Evolutionary conservation across 2,113 vertebrate species (phyloP).

Genomic region (Brienomyrus longianalis): DNA sequence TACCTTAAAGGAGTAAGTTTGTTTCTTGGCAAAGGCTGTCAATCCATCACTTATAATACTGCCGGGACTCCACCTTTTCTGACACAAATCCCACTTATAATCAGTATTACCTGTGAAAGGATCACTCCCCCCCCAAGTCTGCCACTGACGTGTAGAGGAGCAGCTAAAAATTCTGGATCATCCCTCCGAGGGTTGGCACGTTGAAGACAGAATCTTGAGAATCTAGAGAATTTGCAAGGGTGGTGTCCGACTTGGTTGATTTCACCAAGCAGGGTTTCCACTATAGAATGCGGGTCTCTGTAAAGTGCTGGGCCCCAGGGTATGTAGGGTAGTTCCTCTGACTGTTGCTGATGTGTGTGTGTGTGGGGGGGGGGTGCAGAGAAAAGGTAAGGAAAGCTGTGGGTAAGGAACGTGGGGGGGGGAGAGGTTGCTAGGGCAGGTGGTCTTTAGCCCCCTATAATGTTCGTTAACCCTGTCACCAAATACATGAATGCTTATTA

Average conservation of each 20-base stretch:
- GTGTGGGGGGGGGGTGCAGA: not conserved
- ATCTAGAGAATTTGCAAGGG: not conserved
- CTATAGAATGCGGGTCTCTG: not conserved
- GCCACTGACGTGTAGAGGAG: not conserved
- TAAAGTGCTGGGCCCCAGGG: not conserved
- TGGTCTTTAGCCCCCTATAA: not conserved
- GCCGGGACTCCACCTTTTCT: not conserved
- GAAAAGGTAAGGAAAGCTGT: not conserved
- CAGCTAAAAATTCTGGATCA: not conserved
- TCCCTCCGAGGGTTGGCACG: not conserved
- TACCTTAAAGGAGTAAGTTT: not conserved
- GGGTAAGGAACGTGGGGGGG: no score
- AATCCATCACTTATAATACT: not conserved
- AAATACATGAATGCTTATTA: not conserved
- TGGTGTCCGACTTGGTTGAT: not conserved
- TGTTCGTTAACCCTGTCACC: not conserved
- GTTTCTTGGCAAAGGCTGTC: not conserved
- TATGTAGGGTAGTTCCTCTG: not conserved
- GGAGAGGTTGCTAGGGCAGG: no score
- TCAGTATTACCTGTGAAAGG: not conserved
- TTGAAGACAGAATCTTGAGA: not conserved
- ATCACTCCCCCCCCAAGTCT: not conserved
- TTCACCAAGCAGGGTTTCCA: not conserved
- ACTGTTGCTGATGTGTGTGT: not conserved
- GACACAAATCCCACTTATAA: not conserved